A percentile compares a stretch with the other conserved stretches of the same genome.
phyloP scores from a whole-genome alignment of 2,113 vertebrate species.

The Artemisiospiza belli region DNA sequence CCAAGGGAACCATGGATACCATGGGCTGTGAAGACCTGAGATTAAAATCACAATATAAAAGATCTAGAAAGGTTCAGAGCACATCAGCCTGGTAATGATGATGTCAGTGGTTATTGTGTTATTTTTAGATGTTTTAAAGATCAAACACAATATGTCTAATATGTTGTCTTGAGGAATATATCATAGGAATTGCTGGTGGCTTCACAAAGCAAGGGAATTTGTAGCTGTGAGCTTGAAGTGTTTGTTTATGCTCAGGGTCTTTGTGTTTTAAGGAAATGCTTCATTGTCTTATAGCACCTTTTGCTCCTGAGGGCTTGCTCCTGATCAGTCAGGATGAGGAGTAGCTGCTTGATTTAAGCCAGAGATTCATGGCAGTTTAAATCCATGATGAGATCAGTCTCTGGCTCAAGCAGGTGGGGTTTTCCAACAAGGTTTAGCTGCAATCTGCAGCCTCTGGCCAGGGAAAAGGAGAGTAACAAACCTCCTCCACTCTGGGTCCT shows the following conservation, averaged over 20 bases:
- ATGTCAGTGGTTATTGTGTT: background rate
- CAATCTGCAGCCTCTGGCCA: background rate
- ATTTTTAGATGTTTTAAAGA: background rate
- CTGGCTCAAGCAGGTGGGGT: background rate
- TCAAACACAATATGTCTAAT: background rate
- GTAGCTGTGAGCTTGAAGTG: background rate
- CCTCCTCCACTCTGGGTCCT: background rate
- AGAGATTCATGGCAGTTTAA: background rate
- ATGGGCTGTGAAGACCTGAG: background rate
- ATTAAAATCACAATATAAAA: background rate
- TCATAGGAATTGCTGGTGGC: background rate
- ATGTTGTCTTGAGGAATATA: background rate
- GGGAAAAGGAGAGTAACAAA: background rate
- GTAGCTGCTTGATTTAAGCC: background rate
- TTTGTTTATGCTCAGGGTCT: background rate
- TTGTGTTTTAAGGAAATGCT: constrained; percentile 1
- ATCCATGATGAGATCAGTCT: background rate
- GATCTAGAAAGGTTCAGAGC: background rate
- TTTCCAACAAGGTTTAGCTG: background rate
- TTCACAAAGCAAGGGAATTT: background rate
- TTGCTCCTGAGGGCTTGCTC: background rate
- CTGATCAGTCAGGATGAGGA: background rate
- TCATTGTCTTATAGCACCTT: background rate
- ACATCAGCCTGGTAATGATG: background rate
- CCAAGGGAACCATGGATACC: background rate